A percentile compares a stretch with the other conserved stretches of the same genome.
Conservation (phyloP, 2,888 invertebrate species). For the Mimumesa dahlbomi region DNA sequence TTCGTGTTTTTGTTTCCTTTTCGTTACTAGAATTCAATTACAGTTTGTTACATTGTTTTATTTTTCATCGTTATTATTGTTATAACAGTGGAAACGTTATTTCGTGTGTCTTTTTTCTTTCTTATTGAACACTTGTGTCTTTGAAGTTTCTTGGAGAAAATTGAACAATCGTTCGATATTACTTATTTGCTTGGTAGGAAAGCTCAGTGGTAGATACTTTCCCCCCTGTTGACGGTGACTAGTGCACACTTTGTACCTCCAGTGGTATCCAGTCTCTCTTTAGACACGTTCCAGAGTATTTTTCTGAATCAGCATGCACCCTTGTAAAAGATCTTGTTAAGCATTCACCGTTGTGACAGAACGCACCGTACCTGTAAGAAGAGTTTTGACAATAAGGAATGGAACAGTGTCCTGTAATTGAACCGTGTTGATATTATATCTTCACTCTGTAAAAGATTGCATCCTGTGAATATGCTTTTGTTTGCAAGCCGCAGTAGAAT, state of each 20-base stretch:
- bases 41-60: too few species aligned
- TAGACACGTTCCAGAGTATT: constrained; percentile 44
- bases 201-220: constrained; percentile 32
- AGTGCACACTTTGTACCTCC: constrained; percentile 57
- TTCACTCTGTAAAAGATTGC: constrained; percentile 47
- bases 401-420: constrained; percentile 46
- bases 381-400: constrained; percentile 51
- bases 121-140: not conserved
- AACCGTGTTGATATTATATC: constrained; percentile 50
- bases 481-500: constrained; percentile 52
- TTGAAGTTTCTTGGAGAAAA: not conserved
- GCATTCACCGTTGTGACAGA: constrained; percentile 42
- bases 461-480: constrained; percentile 62
- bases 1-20: too few species aligned
- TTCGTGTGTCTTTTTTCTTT: too few species aligned
- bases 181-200: constrained; percentile 38
- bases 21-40: too few species aligned
- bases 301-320: constrained; percentile 56
- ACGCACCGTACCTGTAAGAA: constrained; percentile 47
- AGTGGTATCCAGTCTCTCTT: constrained; percentile 49
- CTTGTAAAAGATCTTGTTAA: constrained; percentile 35
- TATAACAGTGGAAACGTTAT: not conserved
- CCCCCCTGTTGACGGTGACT: constrained; percentile 42
- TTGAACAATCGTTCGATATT: not conserved
- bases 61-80: not conserved